phyloP scores from a whole-genome alignment of 2,888 invertebrate genomes.

The Drosophila meridionalis region DNA sequence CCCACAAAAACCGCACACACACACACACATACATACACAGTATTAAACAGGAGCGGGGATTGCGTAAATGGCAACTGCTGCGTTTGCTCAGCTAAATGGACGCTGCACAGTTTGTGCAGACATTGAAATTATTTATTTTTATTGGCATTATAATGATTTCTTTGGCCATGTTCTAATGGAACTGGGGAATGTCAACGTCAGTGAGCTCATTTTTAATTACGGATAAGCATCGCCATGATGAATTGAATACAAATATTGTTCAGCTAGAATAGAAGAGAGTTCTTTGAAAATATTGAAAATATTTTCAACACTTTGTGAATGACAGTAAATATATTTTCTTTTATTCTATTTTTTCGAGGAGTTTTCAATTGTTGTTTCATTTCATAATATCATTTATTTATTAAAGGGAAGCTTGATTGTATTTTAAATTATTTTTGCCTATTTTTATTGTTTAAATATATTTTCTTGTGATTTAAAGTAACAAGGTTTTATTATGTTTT shows the following conservation, averaged over 20 bases:
- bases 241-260: background rate
- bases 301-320: background rate
- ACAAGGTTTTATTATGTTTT: background rate
- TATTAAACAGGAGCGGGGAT: background rate
- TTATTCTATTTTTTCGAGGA: too few relatives aligned
- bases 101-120: constrained; percentile 40
- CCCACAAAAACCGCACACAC: constrained; percentile 53
- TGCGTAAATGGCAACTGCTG: constrained; percentile 39
- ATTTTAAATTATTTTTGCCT: background rate
- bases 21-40: constrained; percentile 16
- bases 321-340: background rate
- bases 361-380: background rate
- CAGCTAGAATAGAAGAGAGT: background rate
- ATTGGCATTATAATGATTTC: constrained; percentile 69
- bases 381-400: background rate
- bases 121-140: constrained; percentile 73
- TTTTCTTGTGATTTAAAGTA: background rate
- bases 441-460: background rate
- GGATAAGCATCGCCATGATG: background rate
- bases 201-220: constrained; percentile 18
- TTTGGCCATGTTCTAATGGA: constrained; percentile 31
- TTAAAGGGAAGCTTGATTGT: background rate
- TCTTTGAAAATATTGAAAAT: background rate
- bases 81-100: constrained; percentile 68
- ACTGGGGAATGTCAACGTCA: constrained; percentile 23